Base-by-base conservation (phyloP, 1,140 invertebrate genomes). In the Drosophila neocordata region DNA sequence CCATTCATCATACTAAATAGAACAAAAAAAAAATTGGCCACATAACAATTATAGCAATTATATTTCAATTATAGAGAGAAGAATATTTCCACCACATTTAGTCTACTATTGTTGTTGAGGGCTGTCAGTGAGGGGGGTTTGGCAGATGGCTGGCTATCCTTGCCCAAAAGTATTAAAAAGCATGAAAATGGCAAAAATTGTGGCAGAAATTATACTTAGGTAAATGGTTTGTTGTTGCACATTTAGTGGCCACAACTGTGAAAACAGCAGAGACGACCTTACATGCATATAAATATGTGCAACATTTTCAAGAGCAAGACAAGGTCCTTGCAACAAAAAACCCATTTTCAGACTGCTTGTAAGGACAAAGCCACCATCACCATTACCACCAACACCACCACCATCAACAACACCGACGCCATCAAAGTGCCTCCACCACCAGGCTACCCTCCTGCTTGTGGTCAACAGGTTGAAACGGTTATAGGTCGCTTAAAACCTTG, bases 231-330 rank as follows among this genome's bases (percentile, higher is more conserved):
- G 57, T 67, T 41, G 55, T 53, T 78, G 65, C 74, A 73, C 69
- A 51, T 87, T 85, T 78, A 87, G 81, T 81, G 81, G 55, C 78
- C 79, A 78, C 37, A 87, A 74, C 56, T 15, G n/a, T 22, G 37
- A 65, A 75, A 85, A 85, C 87, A 78, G 82, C 82, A 75, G 53
- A 58, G 75, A 78, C 74, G 83, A 83, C 83, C 83, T 87, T 88
- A 87, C 69, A 70, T 79, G 83, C 83, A 87, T 83, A 83, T 20
- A 48, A 88, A 88, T 87, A 83, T 88, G 88, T 82, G 74, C 82
- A 27, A 34, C 78, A 69, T 68, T 87, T 87, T 87, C 83, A 87
- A 87, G 83, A 88, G 83, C 83, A 79, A 88, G 68, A 65, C 79
- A 88, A 88, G 70, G 83, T 88, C 83, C 68, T 71, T 69, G 71